Evolutionary conservation across 1,140 invertebrate species (phyloP), one percentile per base, ranked within the genome.

Genomic region (Stratiolaelaps scimitus): DNA sequence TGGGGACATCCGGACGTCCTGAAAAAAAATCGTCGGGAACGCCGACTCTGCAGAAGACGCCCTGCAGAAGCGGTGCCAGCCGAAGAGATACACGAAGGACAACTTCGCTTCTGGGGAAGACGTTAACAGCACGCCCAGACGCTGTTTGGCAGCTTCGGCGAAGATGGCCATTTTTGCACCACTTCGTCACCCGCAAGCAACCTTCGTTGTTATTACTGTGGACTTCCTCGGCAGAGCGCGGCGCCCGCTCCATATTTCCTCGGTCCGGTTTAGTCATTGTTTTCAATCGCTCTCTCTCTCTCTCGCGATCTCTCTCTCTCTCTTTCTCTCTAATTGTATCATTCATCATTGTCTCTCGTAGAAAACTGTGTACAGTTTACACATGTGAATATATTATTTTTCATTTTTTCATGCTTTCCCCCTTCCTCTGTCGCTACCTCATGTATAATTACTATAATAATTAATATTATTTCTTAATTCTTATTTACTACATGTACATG

Each of bases 321-420:
- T 23, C 4, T 6, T 4, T 23, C 53, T 26, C 17, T 26, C 15
- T 34, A 60, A 26, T 60, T 48, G 4, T 26, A 60, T 29, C 23
- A 20, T 26, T 26, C 23, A 34, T 26, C 53, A 34, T 60, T 60
- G 53, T 26, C 23, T 20, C 26, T 23, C 53, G 34, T 60, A 60
- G 17, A 60, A 60, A 60, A 60, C 53, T 60, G 53, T 60, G 53
- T 60, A 60, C 53, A 60, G 53, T 60, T 60, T 60, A n/a, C 53
- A 60, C 53, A 26, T 26, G 13, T 26, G 15, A 15, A 26, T 60
- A 34, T 29, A n/a, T 60, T 4, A 48, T 19, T 15, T 4, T 48
- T 60, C 53, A 26, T 26, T 34, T 60, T 4, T 15, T 48, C 26
- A 48, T 23, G 15, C 7, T 23, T 28, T 28, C 7, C 19, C 15